Conservation (phyloP, 2,888 invertebrate species). For the Chesias legatella region DNA sequence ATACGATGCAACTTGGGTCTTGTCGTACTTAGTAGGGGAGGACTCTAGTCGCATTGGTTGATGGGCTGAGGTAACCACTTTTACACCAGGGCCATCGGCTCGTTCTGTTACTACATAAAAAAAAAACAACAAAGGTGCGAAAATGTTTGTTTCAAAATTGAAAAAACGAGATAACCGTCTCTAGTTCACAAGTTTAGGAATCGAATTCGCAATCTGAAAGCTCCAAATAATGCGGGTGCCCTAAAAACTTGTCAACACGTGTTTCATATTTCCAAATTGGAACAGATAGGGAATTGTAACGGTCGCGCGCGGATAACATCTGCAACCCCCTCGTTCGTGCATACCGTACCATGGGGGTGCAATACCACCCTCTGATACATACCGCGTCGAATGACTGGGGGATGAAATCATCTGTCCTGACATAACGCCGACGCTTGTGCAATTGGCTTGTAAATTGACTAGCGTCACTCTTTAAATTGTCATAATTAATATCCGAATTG, state of each 20-base stretch:
- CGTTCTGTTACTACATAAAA: too few relatives aligned
- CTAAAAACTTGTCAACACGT: conserved; percentile 73
- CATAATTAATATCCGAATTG: conserved; percentile 8
- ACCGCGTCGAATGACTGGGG: conserved; percentile 47
- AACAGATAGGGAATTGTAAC: conserved; percentile 73
- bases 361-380: conserved; percentile 33
- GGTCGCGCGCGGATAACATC: conserved; percentile 64
- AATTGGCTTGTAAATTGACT: conserved; percentile 35
- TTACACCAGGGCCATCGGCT: too few relatives aligned
- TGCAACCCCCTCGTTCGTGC: conserved; percentile 53
- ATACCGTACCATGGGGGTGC: conserved; percentile 29
- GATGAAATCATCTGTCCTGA: conserved; percentile 49
- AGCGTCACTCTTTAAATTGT: conserved; percentile 30
- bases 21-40: too few relatives aligned
- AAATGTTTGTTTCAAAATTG: conserved; percentile 1
- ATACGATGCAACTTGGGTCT: too few relatives aligned
- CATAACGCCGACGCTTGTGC: conserved; percentile 25
- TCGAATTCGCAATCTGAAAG: conserved; percentile 40
- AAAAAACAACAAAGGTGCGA: too few relatives aligned
- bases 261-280: conserved; percentile 67
- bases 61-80: too few relatives aligned
- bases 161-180: conserved; percentile 21
- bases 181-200: conserved; percentile 22
- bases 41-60: too few relatives aligned
- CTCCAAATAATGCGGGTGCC: conserved; percentile 55